A percentile compares a stretch with the other conserved stretches of the same genome.
Conservation (phyloP, 2,113 vertebrate genomes). For the Gambusia affinis region DNA sequence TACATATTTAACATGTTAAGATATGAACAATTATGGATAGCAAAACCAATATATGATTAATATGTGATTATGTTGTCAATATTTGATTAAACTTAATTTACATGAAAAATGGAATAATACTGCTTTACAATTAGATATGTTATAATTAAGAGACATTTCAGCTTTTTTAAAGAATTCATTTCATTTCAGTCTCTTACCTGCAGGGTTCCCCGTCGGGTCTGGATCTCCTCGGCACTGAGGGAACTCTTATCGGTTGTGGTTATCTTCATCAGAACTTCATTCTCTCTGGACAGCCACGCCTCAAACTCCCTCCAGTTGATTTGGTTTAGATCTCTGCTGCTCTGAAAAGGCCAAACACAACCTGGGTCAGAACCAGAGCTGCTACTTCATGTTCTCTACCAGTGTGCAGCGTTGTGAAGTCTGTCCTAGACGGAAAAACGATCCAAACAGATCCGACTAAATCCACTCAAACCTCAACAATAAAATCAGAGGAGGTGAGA, state of each 20-base stretch:
- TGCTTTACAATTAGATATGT: no score
- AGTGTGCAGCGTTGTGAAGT: neutral
- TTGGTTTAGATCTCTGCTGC: constrained; percentile 9
- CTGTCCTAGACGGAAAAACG: neutral
- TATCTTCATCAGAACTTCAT: constrained; percentile 76
- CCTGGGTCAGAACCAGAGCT: neutral
- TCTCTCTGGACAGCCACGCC: constrained; percentile 84
- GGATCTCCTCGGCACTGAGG: constrained; percentile 64
- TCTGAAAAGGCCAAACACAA: constrained; percentile 47
- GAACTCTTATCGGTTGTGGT: constrained; percentile 38
- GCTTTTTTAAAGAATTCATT: neutral
- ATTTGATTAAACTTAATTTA: no score
- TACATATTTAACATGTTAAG: neutral
- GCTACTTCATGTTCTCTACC: neutral
- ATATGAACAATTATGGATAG: neutral
- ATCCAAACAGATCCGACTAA: neutral
- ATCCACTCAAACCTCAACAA: neutral
- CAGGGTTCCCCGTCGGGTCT: constrained; percentile 70
- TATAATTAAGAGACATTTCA: neutral
- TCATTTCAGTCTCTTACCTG: constrained; percentile 73
- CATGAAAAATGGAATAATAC: no score
- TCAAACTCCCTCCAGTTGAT: constrained; percentile 79
- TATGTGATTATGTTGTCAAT: no score
- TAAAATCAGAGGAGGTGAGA: neutral
- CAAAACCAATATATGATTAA: neutral